These are phyloP conservation scores for Oceanodroma tethys DNA, from an alignment of 2,113 vertebrate species.

Conservation along the genomic window DNA sequence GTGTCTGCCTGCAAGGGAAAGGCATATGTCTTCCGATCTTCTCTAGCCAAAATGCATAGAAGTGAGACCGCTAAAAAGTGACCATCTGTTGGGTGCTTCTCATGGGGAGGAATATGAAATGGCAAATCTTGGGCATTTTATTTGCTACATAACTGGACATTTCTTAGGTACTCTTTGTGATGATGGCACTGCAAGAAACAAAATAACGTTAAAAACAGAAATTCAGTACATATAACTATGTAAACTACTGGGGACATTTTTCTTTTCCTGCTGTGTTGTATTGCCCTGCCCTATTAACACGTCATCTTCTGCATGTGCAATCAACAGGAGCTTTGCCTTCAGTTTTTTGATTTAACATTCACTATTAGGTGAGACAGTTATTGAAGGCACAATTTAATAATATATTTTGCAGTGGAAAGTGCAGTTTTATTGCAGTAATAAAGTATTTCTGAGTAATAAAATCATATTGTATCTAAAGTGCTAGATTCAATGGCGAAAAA, in stretches of 20 bases:
- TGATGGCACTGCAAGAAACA: neutral
- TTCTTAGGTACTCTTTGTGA: neutral
- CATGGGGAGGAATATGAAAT: neutral
- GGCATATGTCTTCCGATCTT: neutral
- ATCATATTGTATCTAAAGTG: neutral
- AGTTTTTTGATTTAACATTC: neutral
- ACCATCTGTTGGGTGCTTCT: neutral
- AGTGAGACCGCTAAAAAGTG: neutral
- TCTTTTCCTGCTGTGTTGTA: neutral
- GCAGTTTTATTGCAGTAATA: slow-evolving; percentile 2
- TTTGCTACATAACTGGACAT: neutral
- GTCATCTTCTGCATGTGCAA: neutral
- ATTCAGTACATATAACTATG: neutral
- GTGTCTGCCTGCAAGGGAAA: neutral
- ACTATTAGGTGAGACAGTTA: neutral
- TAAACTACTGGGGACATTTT: neutral
- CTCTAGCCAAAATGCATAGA: neutral
- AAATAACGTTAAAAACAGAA: neutral
- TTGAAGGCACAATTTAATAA: neutral
- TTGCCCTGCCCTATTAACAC: neutral
- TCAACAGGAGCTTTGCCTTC: neutral
- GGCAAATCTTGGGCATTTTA: neutral
- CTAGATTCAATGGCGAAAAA: neutral
- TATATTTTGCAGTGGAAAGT: neutral
- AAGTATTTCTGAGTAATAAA: neutral